phyloP scores from a whole-genome alignment of 1,140 invertebrate genomes.

The Steinernema feltiae region DNA sequence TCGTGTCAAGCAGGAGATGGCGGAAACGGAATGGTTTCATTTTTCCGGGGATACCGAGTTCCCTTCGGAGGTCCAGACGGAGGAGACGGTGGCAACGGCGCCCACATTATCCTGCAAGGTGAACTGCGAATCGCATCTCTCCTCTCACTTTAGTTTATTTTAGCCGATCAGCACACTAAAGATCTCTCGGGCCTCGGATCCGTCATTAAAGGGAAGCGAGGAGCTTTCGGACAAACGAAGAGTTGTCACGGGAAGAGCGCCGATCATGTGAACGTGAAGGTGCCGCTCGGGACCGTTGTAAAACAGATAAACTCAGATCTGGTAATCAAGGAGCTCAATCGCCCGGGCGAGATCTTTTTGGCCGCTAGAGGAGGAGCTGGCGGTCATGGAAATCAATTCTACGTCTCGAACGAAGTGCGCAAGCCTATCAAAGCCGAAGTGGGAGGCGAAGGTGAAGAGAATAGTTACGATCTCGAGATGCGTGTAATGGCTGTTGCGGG shows the following conservation, averaged over 20 bases:
- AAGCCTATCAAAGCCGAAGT: constrained; percentile 77
- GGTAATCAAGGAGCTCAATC: constrained; percentile 69
- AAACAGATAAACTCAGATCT: constrained; percentile 58
- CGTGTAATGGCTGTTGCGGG: constrained; percentile 88
- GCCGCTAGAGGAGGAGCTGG: constrained; percentile 87
- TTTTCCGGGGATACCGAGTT: constrained; percentile 72
- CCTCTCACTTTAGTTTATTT: constrained; percentile 34
- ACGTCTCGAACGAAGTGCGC: constrained; percentile 73
- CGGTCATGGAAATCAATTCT: constrained; percentile 88
- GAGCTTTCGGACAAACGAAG: constrained; percentile 54
- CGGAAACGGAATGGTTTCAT: constrained; percentile 82
- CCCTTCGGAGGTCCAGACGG: constrained; percentile 87
- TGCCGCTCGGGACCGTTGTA: constrained; percentile 82
- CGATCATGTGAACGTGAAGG: constrained; percentile 69
- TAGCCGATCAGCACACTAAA: constrained; percentile 39
- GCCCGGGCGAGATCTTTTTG: constrained; percentile 75
- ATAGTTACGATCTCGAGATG: constrained; percentile 69
- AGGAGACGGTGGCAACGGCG: constrained; percentile 93
- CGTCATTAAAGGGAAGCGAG: constrained; percentile 17
- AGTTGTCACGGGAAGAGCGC: constrained; percentile 81
- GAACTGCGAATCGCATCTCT: constrained; percentile 17
- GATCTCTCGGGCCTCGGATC: constrained; percentile 24
- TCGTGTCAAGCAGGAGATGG: constrained; percentile 73
- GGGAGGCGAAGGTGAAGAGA: constrained; percentile 76
- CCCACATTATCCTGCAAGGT: constrained; percentile 82